These are phyloP conservation scores for Macrotrachela quadricornifera DNA, from an alignment of 1,140 invertebrate species.

Conservation along the genomic window DNA sequence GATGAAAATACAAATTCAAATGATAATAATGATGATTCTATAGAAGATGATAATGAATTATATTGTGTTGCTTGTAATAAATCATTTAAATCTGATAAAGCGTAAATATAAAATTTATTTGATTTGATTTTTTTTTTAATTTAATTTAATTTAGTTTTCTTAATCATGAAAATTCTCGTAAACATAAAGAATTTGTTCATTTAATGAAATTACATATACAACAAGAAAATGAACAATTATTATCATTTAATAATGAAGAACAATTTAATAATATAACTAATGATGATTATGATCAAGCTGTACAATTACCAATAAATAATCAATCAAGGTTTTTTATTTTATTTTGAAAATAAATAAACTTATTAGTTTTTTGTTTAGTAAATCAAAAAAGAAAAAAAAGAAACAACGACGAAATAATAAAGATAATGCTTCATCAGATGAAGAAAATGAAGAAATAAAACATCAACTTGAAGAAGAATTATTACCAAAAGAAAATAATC, in stretches of 20 bases:
- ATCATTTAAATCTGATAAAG: slow-evolving; percentile 66
- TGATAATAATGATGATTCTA: slow-evolving; percentile 18
- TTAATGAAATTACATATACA: slow-evolving; percentile 43
- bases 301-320: neutral
- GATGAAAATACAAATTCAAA: slow-evolving; percentile 43
- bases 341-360: neutral
- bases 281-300: neutral
- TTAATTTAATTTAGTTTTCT: no score
- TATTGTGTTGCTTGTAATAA: slow-evolving; percentile 80
- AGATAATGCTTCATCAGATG: neutral
- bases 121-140: no score
- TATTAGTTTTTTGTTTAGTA: neutral
- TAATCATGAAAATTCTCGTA: slow-evolving; percentile 80
- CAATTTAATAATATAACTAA: neutral
- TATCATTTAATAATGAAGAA: neutral
- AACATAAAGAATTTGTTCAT: slow-evolving; percentile 62
- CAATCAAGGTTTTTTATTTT: neutral
- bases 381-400: slow-evolving; percentile 8
- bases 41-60: slow-evolving; percentile 22
- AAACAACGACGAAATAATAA: neutral
- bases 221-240: slow-evolving; percentile 35
- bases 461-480: neutral
- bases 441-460: neutral
- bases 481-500: neutral
- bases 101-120: slow-evolving; percentile 30